phyloP scores from a whole-genome alignment of 2,797 vertebrate species.

The Mormyrus proboscirostris region DNA sequence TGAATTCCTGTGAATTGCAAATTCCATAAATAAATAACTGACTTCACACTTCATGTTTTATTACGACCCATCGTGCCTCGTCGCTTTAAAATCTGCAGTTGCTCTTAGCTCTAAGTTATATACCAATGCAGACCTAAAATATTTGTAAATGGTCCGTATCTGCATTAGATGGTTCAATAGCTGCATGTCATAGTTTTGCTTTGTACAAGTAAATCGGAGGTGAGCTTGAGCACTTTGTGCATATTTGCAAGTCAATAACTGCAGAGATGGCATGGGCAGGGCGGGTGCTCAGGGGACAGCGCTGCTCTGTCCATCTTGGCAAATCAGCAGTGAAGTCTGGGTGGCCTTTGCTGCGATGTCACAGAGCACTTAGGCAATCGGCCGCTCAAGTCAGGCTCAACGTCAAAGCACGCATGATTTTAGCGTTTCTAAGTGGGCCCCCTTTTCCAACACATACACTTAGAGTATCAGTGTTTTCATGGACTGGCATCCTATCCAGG shows the following conservation, averaged over 20 bases:
- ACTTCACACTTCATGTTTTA: not conserved
- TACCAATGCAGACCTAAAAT: not conserved
- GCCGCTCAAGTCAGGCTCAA: not conserved
- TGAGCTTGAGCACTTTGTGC: not conserved
- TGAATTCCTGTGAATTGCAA: constrained; percentile 36
- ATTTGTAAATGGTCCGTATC: not conserved
- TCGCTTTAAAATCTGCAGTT: not conserved
- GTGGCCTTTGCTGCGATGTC: not conserved
- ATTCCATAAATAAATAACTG: not conserved
- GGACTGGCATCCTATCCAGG: not conserved
- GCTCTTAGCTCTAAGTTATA: not conserved
- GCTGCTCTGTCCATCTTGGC: not conserved
- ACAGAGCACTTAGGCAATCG: not conserved
- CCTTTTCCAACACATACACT: not conserved
- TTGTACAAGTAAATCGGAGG: not conserved
- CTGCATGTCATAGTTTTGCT: not conserved
- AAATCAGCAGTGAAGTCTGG: not conserved
- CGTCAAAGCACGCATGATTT: not conserved
- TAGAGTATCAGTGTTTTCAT: not conserved
- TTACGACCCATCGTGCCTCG: not conserved
- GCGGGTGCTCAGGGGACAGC: not conserved
- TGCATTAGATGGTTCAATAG: not conserved
- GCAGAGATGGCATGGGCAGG: not conserved
- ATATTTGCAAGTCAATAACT: not conserved
- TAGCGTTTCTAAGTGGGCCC: not conserved